Evolutionary conservation across 1,140 invertebrate genomes (phyloP).

Genomic region (Spodoptera frugiperda): DNA sequence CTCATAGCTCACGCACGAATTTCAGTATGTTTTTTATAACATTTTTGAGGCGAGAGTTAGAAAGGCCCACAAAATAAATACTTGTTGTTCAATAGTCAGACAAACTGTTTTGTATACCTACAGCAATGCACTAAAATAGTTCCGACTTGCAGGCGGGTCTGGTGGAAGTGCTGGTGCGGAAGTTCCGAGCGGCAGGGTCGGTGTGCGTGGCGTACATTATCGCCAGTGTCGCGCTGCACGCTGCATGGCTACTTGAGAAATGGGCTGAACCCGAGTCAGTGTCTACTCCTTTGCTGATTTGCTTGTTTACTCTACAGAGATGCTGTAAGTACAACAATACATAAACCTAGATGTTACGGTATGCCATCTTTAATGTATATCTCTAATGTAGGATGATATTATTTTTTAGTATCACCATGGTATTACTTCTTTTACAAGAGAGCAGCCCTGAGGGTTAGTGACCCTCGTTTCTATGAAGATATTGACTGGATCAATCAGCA

Average conservation of each 20-base stretch:
- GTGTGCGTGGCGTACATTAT: slow-evolving; percentile 87
- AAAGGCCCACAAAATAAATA: too few relatives aligned
- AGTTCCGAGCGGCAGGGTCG: slow-evolving; percentile 87
- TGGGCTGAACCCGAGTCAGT: slow-evolving; percentile 85
- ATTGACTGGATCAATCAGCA: slow-evolving; percentile 90
- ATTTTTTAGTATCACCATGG: slow-evolving; percentile 88
- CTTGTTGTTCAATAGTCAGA: too few relatives aligned
- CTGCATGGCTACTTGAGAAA: slow-evolving; percentile 87
- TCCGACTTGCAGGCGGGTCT: slow-evolving; percentile 87
- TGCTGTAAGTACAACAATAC: slow-evolving; percentile 85
- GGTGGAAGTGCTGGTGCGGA: slow-evolving; percentile 88
- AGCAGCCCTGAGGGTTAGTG: slow-evolving; percentile 89
- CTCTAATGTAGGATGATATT: neutral
- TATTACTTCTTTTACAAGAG: slow-evolving; percentile 92
- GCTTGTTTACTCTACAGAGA: slow-evolving; percentile 87
- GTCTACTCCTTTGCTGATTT: slow-evolving; percentile 87
- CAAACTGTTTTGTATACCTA: too few relatives aligned
- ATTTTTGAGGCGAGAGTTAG: too few relatives aligned
- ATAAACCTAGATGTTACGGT: slow-evolving; percentile 40
- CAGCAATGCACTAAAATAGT: too few relatives aligned
- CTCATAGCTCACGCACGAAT: too few relatives aligned
- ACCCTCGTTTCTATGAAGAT: slow-evolving; percentile 91
- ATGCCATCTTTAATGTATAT: neutral
- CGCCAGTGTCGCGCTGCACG: slow-evolving; percentile 87
- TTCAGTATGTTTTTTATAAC: too few relatives aligned